A percentile compares a stretch with the other conserved stretches of the same genome.
These are phyloP conservation scores for Acanthosepion pharaonis DNA, from an alignment of 2,888 invertebrate genomes.

Conservation along the genomic window DNA sequence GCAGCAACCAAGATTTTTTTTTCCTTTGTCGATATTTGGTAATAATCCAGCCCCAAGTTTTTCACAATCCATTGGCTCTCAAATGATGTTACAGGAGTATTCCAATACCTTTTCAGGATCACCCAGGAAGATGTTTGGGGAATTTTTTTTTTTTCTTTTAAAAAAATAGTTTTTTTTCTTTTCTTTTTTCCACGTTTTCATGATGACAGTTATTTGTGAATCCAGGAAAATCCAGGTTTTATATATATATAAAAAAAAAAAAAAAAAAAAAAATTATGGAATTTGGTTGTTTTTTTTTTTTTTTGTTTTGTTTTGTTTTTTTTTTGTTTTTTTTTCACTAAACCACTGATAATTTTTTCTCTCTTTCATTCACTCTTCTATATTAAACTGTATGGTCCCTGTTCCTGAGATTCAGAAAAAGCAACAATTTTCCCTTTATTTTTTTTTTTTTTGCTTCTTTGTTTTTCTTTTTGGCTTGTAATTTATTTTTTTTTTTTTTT, in stretches of 20 bases:
- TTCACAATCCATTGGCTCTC: not conserved
- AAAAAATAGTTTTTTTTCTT: not conserved
- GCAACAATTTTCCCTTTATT: not conserved
- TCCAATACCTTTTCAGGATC: slow-evolving; percentile 2
- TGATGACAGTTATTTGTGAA: slow-evolving; percentile 15
- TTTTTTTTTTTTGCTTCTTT: no score
- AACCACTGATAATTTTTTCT: not conserved
- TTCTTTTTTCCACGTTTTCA: not conserved
- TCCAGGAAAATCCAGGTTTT: not conserved
- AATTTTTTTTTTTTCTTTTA: not conserved
- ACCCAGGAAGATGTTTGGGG: not conserved
- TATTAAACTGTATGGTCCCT: not conserved
- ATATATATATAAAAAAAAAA: not conserved
- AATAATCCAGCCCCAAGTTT: not conserved
- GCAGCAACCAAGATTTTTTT: slow-evolving; percentile 33
- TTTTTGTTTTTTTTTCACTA: not conserved
- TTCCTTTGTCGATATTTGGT: slow-evolving; percentile 3
- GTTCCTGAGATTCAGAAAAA: slow-evolving; percentile 33
- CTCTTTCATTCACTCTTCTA: not conserved
- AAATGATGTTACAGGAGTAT: not conserved
- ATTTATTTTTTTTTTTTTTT: no score
- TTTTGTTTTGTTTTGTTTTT: no score
- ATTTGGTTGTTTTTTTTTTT: not conserved
- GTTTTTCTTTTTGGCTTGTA: no score
- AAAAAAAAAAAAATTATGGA: not conserved